Evolutionary conservation across 2,797 vertebrate genomes (phyloP).

Genomic region (Lepidocolaptes lacrymiger): DNA sequence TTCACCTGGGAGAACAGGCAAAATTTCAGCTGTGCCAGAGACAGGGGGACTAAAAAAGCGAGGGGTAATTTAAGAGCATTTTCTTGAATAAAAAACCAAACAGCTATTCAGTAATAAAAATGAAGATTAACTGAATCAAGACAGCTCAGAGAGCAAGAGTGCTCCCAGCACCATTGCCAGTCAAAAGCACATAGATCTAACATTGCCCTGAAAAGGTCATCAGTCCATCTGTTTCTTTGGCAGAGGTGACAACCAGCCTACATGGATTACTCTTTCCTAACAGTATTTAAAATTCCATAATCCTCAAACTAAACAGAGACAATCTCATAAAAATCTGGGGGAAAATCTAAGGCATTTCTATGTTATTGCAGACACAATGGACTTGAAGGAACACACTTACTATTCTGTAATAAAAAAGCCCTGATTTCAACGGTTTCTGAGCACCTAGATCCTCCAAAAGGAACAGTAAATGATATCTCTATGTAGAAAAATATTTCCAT

Average conservation of each 20-base stretch:
- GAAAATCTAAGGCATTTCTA: not conserved
- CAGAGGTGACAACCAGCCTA: slow-evolving; percentile 52
- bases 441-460: not conserved
- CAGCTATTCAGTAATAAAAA: not conserved
- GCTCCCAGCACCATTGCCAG: not conserved
- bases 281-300: slow-evolving; percentile 44
- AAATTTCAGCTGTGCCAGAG: not conserved
- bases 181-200: slow-evolving; percentile 30
- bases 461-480: not conserved
- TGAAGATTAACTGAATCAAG: slow-evolving; percentile 12
- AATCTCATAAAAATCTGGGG: not conserved
- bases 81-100: not conserved
- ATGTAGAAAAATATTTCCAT: not conserved
- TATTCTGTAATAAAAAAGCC: not conserved
- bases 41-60: not conserved
- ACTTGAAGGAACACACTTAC: not conserved
- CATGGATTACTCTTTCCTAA: slow-evolving; percentile 7
- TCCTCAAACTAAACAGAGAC: slow-evolving; percentile 33
- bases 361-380: not conserved
- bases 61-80: not conserved
- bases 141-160: not conserved
- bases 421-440: not conserved
- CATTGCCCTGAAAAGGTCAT: slow-evolving; percentile 40
- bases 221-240: slow-evolving; percentile 53
- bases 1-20: not conserved